Evolutionary conservation across 2,797 vertebrate species (phyloP).

Genomic region (Sebastes hubbsi): DNA sequence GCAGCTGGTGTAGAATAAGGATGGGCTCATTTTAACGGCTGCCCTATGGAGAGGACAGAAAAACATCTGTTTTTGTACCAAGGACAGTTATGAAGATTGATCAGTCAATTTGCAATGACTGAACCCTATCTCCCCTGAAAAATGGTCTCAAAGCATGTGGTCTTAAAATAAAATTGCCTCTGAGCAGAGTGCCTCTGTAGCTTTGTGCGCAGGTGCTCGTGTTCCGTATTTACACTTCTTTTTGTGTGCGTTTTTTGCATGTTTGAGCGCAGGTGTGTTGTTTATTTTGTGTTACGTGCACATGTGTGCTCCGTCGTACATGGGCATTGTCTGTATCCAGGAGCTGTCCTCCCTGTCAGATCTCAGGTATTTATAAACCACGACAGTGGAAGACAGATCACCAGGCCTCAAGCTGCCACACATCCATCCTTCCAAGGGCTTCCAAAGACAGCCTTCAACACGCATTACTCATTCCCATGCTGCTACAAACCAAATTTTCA

Average conservation of each 20-base stretch:
- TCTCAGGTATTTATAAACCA: conserved; percentile 70
- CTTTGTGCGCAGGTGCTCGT: conserved; percentile 42
- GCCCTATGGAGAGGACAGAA: conserved; percentile 18
- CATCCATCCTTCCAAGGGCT: conserved; percentile 66
- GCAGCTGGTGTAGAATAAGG: conserved; percentile 28
- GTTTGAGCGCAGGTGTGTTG: conserved; percentile 22
- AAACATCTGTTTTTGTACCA: conserved; percentile 55
- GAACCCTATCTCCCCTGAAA: conserved; percentile 60
- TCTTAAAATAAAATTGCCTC: conserved; percentile 59
- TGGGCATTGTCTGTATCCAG: conserved; percentile 24
- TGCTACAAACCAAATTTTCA: conserved; percentile 40
- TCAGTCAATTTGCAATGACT: conserved; percentile 72
- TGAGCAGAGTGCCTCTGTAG: conserved; percentile 10
- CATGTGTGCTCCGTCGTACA: background rate
- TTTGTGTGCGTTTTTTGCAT: background rate
- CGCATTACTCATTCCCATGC: conserved; percentile 55
- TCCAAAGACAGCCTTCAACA: conserved; percentile 67
- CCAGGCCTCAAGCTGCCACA: conserved; percentile 60
- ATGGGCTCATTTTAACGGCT: conserved; percentile 41
- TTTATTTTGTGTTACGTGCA: background rate
- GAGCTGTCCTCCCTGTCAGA: conserved; percentile 55
- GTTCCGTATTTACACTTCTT: background rate
- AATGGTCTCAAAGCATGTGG: conserved; percentile 54
- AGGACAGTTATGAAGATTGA: conserved; percentile 76
- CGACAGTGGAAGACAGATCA: conserved; percentile 64